Evolutionary conservation across 2,888 invertebrate species (phyloP).

Genomic region (Galeruca laticollis): DNA sequence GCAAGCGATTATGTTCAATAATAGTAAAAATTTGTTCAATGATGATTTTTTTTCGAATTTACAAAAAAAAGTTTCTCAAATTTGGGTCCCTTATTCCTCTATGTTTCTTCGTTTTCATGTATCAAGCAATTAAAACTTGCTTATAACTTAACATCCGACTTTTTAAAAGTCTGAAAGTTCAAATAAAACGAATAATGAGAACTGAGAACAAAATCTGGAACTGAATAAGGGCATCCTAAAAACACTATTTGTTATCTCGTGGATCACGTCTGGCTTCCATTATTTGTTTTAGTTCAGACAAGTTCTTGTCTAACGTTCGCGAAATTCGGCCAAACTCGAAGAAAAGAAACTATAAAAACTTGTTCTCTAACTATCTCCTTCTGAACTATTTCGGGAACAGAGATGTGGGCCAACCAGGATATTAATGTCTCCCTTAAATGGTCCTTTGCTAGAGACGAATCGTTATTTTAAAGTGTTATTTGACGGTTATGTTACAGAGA

Average conservation of each 20-base stretch:
- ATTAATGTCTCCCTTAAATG: conserved; percentile 2
- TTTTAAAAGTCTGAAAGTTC: too few species aligned
- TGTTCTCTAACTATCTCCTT: conserved; percentile 22
- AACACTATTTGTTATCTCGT: conserved; percentile 27
- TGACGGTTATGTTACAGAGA: neutral
- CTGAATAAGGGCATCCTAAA: conserved; percentile 15
- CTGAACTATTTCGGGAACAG: conserved; percentile 41
- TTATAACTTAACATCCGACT: too few species aligned
- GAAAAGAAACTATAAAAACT: conserved; percentile 23
- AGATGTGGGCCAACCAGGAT: conserved; percentile 39
- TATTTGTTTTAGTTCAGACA: conserved; percentile 33
- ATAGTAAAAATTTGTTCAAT: too few species aligned
- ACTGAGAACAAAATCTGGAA: conserved; percentile 13
- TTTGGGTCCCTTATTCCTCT: too few species aligned
- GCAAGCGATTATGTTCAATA: too few species aligned
- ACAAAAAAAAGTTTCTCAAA: too few species aligned
- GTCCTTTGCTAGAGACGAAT: neutral
- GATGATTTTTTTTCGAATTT: too few species aligned
- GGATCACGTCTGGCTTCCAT: conserved; percentile 29
- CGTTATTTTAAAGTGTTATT: neutral
- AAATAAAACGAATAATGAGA: neutral
- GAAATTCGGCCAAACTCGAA: conserved; percentile 32
- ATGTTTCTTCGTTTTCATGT: too few species aligned
- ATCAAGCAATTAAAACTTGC: too few species aligned
- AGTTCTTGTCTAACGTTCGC: conserved; percentile 25